Evolutionary conservation across 1,140 invertebrate genomes (phyloP), one percentile per base, ranked within the genome.

Genomic region (Dendroctonus valens): DNA sequence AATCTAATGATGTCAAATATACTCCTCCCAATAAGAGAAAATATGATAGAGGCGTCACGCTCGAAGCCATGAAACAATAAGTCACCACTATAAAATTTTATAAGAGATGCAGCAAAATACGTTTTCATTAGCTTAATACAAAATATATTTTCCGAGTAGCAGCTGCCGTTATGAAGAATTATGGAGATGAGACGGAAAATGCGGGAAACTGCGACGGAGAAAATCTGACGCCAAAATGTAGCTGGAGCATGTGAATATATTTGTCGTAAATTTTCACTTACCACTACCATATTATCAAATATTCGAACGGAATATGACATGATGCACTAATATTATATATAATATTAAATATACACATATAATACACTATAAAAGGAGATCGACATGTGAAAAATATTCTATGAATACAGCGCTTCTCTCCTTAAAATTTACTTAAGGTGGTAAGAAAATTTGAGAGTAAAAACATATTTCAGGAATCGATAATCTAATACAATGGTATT

Each of bases 41-140:
- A n/a, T n/a, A 44, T 7, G 42, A 44, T 7, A 44, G n/a, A 44
- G n/a, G 42, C 42, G 42, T 44, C 42, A 44, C n/a, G 42, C n/a
- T 44, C n/a, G 7, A n/a, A 7, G 26, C n/a, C 15, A 39, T 48
- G 49, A 64, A 55, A 38, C 41, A 49, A 55, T 53, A 64, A 57
- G 50, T 48, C 26, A 52, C 51, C 52, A 48, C 9, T 55, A 46
- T 55, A 55, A 64, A 57, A 64, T 64, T 55, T 50, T 12, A 39
- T 14, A 46, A 59, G 37, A 57, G 53, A 64, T 39, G 62, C 62
- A 42, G 41, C 62, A 46, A 65, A 65, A 65, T 65, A 58, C 44
- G 63, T 65, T 65, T 65, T 65, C 63, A 65, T 65, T 65, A 65
- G 7, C 26, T 5, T 59, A 58, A 65, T 65, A 65, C 41, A 46